Evolutionary conservation across 2,797 vertebrate species (phyloP), one percentile per base, ranked within the genome.

Genomic region (Taeniopygia guttata): DNA sequence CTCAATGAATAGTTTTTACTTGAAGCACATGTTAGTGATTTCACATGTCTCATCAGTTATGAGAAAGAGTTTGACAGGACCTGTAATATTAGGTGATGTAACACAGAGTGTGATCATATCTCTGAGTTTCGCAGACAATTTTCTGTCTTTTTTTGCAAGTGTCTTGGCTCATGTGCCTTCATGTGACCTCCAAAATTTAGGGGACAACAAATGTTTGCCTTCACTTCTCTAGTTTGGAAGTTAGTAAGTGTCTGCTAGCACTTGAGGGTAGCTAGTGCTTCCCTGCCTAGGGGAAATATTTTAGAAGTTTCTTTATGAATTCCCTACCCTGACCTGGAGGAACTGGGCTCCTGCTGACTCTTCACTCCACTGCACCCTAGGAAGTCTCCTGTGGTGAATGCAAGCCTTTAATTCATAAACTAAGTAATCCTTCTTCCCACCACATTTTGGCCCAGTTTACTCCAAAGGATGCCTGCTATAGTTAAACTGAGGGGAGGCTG

Each of bases 321-420:
- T 60, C 17, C 36, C 17, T 58, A 29, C 17, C 9, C 6, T 0
- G 0, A 2, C 26, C 23, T 78, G 42, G 18, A 42, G 22, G 5
- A 86, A 38, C 1, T 22, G 2, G 11, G 1, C 4, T 90, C 2
- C 30, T 78, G 11, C 34, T 86, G 49, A 42, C 19, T 58, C 19
- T 66, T 77, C n/a, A 30, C 3, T 70, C 5, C 25, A 36, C 22
- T 15, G 22, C 40, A 17, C 26, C 19, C 12, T 43, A 25, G 20
- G 32, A 63, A 52, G 3, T 49, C 7, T 83, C 76, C 48, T 17
- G 13, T 30, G 13, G n/a, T 72, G 38, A 55, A 29, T 67, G 9
- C 18, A 67, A 45, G 5, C 22, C 54, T 11, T 6, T 49, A 79
- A 54, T 20, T 45, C 9, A 19, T 21, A 80, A 64, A 62, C 9